Conservation (phyloP, 2,113 vertebrate species). For the Salvelinus fontinalis region DNA sequence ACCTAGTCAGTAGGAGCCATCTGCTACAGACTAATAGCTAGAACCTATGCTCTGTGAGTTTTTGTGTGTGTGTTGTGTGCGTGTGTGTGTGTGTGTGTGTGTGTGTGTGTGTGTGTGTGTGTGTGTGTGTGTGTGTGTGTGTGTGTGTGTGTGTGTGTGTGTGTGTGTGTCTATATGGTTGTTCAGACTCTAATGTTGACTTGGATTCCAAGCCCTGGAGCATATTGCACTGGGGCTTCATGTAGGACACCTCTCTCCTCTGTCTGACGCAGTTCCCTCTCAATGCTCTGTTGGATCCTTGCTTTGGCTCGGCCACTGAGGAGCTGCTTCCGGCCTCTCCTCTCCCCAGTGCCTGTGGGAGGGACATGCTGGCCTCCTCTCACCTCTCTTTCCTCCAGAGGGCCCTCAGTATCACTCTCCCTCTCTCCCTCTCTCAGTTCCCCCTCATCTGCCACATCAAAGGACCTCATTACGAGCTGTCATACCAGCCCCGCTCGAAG, state of each 20-base stretch:
- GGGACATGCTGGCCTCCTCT: constrained; percentile 50
- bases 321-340: constrained; percentile 38
- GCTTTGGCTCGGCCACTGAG: constrained; percentile 13
- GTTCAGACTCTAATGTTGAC: not conserved
- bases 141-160: not conserved
- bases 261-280: not conserved
- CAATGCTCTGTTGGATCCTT: not conserved
- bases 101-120: not conserved
- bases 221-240: not conserved
- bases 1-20: constrained; percentile 43
- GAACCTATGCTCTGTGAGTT: constrained; percentile 27
- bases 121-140: too few species aligned
- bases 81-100: not conserved
- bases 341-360: constrained; percentile 36
- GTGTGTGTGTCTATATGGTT: too few species aligned
- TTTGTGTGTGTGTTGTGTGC: not conserved
- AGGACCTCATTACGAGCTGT: constrained; percentile 75
- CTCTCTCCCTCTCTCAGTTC: constrained; percentile 30
- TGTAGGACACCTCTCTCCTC: not conserved
- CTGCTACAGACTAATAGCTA: constrained; percentile 29
- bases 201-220: not conserved
- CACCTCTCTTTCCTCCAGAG: constrained; percentile 32
- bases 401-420: not conserved
- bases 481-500: constrained; percentile 60
- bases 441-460: constrained; percentile 78